Conservation (phyloP, 2,797 vertebrate genomes). For the Hephaestus fuliginosus region DNA sequence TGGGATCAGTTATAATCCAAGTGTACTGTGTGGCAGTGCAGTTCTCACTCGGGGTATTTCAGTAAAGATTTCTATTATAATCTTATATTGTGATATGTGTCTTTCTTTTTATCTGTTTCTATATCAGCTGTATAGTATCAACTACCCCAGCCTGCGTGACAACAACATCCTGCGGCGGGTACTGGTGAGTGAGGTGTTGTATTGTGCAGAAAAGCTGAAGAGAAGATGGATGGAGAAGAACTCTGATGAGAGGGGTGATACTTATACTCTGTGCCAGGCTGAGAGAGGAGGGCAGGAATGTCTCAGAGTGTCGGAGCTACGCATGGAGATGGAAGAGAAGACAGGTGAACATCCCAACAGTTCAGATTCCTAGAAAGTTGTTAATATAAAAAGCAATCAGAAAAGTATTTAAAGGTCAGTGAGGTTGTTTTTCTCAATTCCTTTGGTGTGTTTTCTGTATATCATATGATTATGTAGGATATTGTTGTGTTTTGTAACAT, state of each 20-base stretch:
- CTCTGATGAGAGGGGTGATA: neutral
- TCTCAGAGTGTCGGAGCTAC: neutral
- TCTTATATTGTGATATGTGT: neutral
- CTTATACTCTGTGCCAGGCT: neutral
- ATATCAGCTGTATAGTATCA: constrained; percentile 87
- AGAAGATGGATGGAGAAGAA: constrained; percentile 65
- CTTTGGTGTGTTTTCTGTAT: neutral
- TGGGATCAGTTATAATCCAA: neutral
- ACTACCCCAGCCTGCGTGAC: constrained; percentile 93
- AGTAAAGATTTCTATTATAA: neutral
- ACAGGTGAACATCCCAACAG: constrained; percentile 28
- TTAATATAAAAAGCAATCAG: neutral
- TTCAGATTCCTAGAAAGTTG: neutral
- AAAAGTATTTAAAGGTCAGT: neutral
- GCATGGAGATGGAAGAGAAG: constrained; percentile 6
- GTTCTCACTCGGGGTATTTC: too few relatives aligned
- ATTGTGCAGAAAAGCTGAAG: constrained; percentile 84
- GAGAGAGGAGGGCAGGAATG: constrained; percentile 20
- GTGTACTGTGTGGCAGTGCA: neutral
- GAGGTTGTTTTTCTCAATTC: neutral
- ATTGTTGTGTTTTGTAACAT: neutral
- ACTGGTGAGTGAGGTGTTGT: constrained; percentile 87
- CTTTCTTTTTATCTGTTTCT: constrained; percentile 1
- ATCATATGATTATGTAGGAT: neutral
- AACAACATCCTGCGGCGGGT: constrained; percentile 88